Base-by-base conservation (phyloP, 2,113 vertebrate genomes). In the Tragelaphus imberbis region DNA sequence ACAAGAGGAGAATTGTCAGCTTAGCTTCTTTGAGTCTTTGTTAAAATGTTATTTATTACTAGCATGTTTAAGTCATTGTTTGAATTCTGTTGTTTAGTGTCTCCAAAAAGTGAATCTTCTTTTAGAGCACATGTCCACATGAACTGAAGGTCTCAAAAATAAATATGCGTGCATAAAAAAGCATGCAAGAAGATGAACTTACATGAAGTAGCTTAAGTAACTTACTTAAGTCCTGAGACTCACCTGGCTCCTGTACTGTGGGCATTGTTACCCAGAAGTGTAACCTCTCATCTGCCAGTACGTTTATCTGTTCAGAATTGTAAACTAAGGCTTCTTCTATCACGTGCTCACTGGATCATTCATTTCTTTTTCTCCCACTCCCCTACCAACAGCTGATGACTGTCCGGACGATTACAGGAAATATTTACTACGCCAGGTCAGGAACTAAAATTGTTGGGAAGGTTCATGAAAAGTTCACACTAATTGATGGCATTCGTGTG, bases 381-480 rank as follows among this genome's bases (percentile, higher is more conserved):
- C 49, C 97, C 93, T 36, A n/a, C 94, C 63, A 97, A 97, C 97
- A 99, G 99, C 95, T 99, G 98, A 99, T 99, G 99, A 99, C 99
- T 84, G 99, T 99, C 89, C 99, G 99, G 97, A 99, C 99, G 81
- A 99, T 99, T 96, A 99, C 99, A 0, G 99, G 99, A 40, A 99
- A 98, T 53, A 99, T 98, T 0, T 99, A 99, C 98, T 99, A 99
- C 97, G 98, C 99, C 93, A 99, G 99, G 94, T 99, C 99, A 28
- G 99, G 99, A 95, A 99, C 99, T 17, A 99, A 99, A 98, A 99
- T 99, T 94, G 99, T 99, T 0, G 99, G 99, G 79, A 99, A 99
- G 84, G 99, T 99, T 98, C 99, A 99, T 10, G 99, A 99, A 97
- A 99, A 99, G 95, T 99, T 99, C 98, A 99, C 99, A 98, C 98